A percentile compares a stretch with the other conserved stretches of the same genome.
phyloP scores from a whole-genome alignment of 92 coral and sea anemone genomes.

The Pocillopora grandis region DNA sequence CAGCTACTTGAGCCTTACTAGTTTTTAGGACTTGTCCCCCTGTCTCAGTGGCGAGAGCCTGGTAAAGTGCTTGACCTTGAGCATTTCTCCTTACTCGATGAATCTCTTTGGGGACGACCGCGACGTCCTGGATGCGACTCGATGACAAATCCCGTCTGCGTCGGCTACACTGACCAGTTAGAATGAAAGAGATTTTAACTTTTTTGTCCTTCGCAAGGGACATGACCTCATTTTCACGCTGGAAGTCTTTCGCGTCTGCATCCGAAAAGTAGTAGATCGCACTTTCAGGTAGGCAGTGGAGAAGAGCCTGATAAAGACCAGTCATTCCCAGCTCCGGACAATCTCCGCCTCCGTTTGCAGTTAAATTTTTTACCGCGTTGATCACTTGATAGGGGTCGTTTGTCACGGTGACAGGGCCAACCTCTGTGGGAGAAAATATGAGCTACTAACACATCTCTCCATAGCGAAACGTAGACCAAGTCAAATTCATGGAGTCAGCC shows the following conservation, averaged over 20 bases:
- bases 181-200: constrained; percentile 25
- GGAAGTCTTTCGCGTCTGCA: constrained; percentile 54
- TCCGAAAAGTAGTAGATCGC: constrained; percentile 53
- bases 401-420: constrained; percentile 65
- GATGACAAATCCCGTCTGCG: constrained; percentile 22
- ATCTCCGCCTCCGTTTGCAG: constrained; percentile 57
- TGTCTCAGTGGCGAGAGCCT: constrained; percentile 53
- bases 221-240: constrained; percentile 34
- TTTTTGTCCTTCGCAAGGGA: constrained; percentile 50
- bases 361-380: constrained; percentile 45
- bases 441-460: neutral
- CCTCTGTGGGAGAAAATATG: constrained; percentile 11
- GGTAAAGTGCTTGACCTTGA: constrained; percentile 36
- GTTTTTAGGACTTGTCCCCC: constrained; percentile 69
- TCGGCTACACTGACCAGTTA: constrained; percentile 39
- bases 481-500: neutral
- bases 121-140: neutral
- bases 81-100: constrained; percentile 29
- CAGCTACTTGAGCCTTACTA: constrained; percentile 35
- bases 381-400: constrained; percentile 51
- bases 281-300: constrained; percentile 53
- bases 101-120: neutral
- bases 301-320: constrained; percentile 63
- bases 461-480: too few species aligned
- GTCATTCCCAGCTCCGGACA: constrained; percentile 70